phyloP scores from a whole-genome alignment of 2,888 invertebrate species.

The Sericinus montela region DNA sequence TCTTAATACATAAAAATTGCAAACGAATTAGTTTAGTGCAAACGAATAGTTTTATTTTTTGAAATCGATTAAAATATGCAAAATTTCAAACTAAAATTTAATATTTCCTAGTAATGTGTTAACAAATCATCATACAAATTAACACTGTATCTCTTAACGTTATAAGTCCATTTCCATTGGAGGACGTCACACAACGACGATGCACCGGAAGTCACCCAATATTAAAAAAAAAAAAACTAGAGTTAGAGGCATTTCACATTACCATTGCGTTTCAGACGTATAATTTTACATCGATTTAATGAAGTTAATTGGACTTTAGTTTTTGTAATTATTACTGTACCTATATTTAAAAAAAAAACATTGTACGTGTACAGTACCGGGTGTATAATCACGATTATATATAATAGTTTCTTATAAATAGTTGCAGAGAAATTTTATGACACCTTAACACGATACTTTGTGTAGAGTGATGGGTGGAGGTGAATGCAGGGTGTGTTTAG shows the following conservation, averaged over 20 bases:
- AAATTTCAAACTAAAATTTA: no score
- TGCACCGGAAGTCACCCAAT: no score
- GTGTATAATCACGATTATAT: conserved; percentile 28
- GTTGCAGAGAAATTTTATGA: conserved; percentile 29
- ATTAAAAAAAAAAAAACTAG: no score
- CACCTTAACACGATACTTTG: conserved; percentile 29
- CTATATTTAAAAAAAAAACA: conserved; percentile 25
- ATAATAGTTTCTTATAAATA: conserved; percentile 30
- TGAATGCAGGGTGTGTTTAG: conserved; percentile 6
- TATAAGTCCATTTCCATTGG: no score
- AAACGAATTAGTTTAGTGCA: no score
- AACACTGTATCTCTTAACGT: no score
- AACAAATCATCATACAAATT: no score
- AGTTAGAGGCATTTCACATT: conserved; percentile 6
- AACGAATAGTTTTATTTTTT: no score
- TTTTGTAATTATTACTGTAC: conserved; percentile 26
- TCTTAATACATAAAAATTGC: no score
- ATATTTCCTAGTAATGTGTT: no score
- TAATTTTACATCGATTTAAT: conserved; percentile 34
- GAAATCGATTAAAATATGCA: no score
- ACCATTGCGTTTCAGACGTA: conserved; percentile 21
- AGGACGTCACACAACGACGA: no score
- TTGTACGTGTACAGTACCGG: conserved; percentile 24
- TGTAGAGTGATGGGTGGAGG: background rate
- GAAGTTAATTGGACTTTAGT: conserved; percentile 29